Percentiles rank a stretch among this genome's conserved stretches.
These are phyloP conservation scores for Rhyacichthys aspro DNA, from an alignment of 2,797 vertebrate species.

Conservation along the genomic window DNA sequence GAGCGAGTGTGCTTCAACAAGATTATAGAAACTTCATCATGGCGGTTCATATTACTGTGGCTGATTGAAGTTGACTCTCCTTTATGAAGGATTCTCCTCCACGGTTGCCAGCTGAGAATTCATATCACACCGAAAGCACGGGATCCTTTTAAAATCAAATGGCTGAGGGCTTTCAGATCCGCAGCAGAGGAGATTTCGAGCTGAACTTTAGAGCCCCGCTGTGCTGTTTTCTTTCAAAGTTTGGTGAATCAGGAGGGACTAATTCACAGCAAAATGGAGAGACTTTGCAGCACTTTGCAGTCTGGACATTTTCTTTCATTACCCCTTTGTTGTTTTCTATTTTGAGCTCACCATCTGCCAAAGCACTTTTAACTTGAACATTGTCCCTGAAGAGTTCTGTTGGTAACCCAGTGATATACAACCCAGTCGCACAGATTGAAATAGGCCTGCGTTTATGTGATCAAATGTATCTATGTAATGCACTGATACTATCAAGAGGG, in stretches of 20 bases:
- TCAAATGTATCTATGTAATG: too few relatives aligned
- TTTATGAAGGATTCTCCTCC: slow-evolving; percentile 27
- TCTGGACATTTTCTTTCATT: slow-evolving; percentile 40
- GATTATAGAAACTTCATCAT: slow-evolving; percentile 39
- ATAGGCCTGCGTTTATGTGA: too few relatives aligned
- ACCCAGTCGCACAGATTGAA: not conserved
- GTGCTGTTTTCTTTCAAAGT: slow-evolving; percentile 34
- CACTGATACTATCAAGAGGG: too few relatives aligned
- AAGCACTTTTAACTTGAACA: slow-evolving; percentile 30
- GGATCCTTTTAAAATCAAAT: slow-evolving; percentile 30
- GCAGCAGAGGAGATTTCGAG: slow-evolving; percentile 7
- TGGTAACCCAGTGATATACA: slow-evolving; percentile 17
- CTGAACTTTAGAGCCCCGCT: slow-evolving; percentile 29
- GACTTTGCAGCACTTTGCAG: slow-evolving; percentile 35
- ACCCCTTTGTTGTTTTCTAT: slow-evolving; percentile 47
- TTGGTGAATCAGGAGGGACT: slow-evolving; percentile 33
- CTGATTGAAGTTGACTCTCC: slow-evolving; percentile 38
- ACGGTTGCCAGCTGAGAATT: slow-evolving; percentile 25
- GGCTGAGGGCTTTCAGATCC: slow-evolving; percentile 17
- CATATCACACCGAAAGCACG: slow-evolving; percentile 15
- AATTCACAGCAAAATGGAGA: slow-evolving; percentile 35
- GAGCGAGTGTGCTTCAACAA: slow-evolving; percentile 12
- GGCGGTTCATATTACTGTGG: slow-evolving; percentile 19
- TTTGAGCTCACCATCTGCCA: slow-evolving; percentile 17
- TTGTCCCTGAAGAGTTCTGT: slow-evolving; percentile 33